Evolutionary conservation across 2,113 vertebrate species (phyloP).

Genomic region (Onychostruthus taczanowskii): DNA sequence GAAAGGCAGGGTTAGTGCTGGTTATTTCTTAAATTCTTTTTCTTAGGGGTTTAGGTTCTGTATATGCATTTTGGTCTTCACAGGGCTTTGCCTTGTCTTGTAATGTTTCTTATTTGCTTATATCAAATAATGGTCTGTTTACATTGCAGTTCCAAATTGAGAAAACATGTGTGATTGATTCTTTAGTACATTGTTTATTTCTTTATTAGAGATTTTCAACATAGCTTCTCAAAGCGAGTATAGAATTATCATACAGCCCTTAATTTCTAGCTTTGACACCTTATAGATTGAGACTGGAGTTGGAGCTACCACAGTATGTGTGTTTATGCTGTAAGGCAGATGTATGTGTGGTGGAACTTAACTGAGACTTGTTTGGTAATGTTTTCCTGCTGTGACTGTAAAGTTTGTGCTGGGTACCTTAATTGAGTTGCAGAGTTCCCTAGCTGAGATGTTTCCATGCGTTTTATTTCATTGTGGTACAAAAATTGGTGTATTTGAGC

Average conservation of each 20-base stretch:
- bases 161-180: neutral
- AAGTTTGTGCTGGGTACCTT: neutral
- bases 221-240: neutral
- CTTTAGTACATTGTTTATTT: neutral
- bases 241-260: neutral
- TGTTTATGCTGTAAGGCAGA: neutral
- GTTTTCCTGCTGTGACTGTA: neutral
- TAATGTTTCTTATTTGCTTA: neutral
- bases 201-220: neutral
- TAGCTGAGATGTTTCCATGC: neutral
- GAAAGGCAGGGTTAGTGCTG: neutral
- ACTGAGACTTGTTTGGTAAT: neutral
- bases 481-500: neutral
- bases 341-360: neutral
- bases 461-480: neutral
- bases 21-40: neutral
- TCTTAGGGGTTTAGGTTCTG: neutral
- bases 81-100: neutral
- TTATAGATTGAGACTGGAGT: neutral
- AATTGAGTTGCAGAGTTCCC: neutral
- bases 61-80: neutral
- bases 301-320: neutral
- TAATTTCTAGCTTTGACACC: neutral
- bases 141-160: neutral
- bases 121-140: neutral